Percentiles rank a stretch among this genome's conserved stretches.
phyloP scores from a whole-genome alignment of 2,888 invertebrate species.

The Augochlorella aurata region DNA sequence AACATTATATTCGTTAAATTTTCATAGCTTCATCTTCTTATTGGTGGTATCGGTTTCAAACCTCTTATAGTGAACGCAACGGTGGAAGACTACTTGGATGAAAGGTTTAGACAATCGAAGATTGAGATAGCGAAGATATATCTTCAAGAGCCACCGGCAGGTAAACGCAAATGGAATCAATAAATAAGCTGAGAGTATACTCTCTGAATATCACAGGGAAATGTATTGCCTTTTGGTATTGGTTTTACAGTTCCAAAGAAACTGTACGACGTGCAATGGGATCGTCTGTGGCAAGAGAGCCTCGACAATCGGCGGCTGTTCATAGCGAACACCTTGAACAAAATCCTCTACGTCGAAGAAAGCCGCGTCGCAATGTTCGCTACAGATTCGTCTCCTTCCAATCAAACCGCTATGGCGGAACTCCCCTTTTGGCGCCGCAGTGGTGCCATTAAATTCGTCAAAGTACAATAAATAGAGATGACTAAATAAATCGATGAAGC shows the following conservation, averaged over 20 bases:
- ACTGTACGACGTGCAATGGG: conserved; percentile 63
- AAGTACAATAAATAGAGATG: conserved; percentile 46
- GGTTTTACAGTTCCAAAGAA: conserved; percentile 48
- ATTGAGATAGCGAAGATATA: conserved; percentile 65
- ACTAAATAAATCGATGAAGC: not conserved
- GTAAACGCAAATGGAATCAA: conserved; percentile 30
- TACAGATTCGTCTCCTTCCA: conserved; percentile 40
- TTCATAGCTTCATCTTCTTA: conserved; percentile 19
- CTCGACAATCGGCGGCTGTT: conserved; percentile 52
- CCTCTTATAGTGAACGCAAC: not conserved
- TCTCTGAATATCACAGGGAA: not conserved
- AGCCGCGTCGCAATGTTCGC: conserved; percentile 58
- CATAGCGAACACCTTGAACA: conserved; percentile 52
- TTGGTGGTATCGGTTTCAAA: not conserved
- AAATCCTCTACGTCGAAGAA: conserved; percentile 61
- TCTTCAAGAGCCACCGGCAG: conserved; percentile 43
- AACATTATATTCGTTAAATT: not conserved
- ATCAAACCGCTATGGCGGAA: conserved; percentile 39
- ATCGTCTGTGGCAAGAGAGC: conserved; percentile 47
- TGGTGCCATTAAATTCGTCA: conserved; percentile 55
- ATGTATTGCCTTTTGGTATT: not conserved
- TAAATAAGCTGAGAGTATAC: not conserved
- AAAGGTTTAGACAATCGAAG: conserved; percentile 60
- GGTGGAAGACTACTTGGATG: conserved; percentile 54
- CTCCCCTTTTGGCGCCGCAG: conserved; percentile 12